These are phyloP conservation scores for Dryomyza anilis DNA, from an alignment of 2,888 invertebrate species.

Conservation along the genomic window DNA sequence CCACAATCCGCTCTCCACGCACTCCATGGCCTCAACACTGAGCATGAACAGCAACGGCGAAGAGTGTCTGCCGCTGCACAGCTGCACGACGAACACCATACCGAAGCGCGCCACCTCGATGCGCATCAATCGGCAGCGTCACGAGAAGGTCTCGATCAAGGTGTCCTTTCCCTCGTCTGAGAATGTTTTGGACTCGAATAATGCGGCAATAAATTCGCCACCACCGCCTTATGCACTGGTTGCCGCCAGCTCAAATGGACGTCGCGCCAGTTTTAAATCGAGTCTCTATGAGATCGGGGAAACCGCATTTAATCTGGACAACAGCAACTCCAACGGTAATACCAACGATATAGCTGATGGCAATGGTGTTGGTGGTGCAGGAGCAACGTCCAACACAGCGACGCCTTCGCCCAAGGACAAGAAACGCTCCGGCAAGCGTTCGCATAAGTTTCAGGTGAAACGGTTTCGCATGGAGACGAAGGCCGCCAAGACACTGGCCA, in stretches of 20 bases:
- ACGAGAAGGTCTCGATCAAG: slow-evolving; percentile 81
- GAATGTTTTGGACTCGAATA: slow-evolving; percentile 62
- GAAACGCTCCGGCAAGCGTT: slow-evolving; percentile 80
- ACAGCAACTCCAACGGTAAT: slow-evolving; percentile 1
- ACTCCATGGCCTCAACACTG: slow-evolving; percentile 69
- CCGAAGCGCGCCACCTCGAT: slow-evolving; percentile 63
- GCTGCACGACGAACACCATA: slow-evolving; percentile 63
- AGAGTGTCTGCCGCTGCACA: slow-evolving; percentile 38
- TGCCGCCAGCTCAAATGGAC: slow-evolving; percentile 46
- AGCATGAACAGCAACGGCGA: slow-evolving; percentile 64
- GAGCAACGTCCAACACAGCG: slow-evolving; percentile 5
- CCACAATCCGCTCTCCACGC: slow-evolving; percentile 65
- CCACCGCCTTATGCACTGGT: slow-evolving; percentile 49
- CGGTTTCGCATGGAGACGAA: slow-evolving; percentile 94
- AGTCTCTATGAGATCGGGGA: slow-evolving; percentile 58
- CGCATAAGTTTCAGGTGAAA: slow-evolving; percentile 88
- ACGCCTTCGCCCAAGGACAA: slow-evolving; percentile 59
- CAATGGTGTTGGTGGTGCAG: neutral
- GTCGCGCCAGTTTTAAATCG: slow-evolving; percentile 53
- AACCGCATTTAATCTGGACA: slow-evolving; percentile 54
- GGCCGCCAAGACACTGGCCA: slow-evolving; percentile 94
- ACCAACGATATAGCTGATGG: slow-evolving; percentile 8
- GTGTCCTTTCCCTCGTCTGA: slow-evolving; percentile 83
- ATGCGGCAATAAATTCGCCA: slow-evolving; percentile 44
- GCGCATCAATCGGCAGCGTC: slow-evolving; percentile 66